Base-by-base conservation (phyloP, 2,888 invertebrate species). In the Agrochola circellaris region DNA sequence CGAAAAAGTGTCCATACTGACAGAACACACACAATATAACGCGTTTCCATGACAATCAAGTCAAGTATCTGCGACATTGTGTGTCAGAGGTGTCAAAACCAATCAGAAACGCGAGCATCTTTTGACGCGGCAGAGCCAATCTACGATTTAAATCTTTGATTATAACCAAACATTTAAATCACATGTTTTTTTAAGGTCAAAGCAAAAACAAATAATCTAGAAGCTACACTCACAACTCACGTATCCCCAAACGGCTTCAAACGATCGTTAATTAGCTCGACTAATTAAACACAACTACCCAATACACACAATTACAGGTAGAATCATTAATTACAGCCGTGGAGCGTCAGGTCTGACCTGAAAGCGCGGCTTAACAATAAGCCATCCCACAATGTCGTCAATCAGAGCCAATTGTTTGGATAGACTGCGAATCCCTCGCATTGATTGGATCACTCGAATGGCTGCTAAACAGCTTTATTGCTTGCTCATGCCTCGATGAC, bases 371-470 rank as follows among this genome's bases (percentile, higher is more conserved):
- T 83, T 73, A 81, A 82, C 81, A 82, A 77, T 81, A 80, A 81
- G 82, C 82, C 80, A 70, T 67, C 66, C 82, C 80, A 78, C 85
- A 84, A 73, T 71, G 67, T 79, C 80, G 83, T 85, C 90, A 87
- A 88, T 88, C 89, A 87, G 61, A 72, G 66, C 66, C 83, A 85
- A 89, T 89, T 89, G 88, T 85, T 81, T 81, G 78, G 71, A 79
- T 81, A 82, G 71, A 80, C 84, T 61, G 62, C 51, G 66, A 76
- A 81, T 83, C 81, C 73, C 78, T 81, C 64, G 45, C 77, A 80
- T 86, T 84, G 86, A 87, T 86, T 76, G 79, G 77, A 84, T 84
- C 83, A 82, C 66, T 81, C 38, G 72, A 73, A 83, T 79, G 71
- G 75, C 62, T 84, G 75, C 78, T 81, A 82, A 81, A 82, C 77